Conservation (phyloP, 2,888 invertebrate genomes). For the Cephus runcator region DNA sequence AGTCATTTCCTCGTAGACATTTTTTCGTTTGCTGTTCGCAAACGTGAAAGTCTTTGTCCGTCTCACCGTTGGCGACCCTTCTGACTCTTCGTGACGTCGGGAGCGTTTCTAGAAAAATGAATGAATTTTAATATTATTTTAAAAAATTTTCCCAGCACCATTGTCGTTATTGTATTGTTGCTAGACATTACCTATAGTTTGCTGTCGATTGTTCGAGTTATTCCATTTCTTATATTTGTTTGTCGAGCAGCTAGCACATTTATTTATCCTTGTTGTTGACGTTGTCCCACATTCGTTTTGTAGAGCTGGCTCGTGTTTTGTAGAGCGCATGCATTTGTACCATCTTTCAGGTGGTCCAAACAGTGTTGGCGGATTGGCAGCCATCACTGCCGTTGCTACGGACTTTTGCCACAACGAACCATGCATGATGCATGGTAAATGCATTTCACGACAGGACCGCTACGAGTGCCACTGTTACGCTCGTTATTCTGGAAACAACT, state of each 20-base stretch:
- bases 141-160: background rate
- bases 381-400: slow-evolving; percentile 57
- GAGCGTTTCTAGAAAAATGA: background rate
- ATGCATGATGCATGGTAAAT: slow-evolving; percentile 85
- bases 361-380: slow-evolving; percentile 38
- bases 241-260: background rate
- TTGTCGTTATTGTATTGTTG: background rate
- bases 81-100: background rate
- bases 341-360: slow-evolving; percentile 54
- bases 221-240: background rate
- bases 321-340: slow-evolving; percentile 47
- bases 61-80: background rate
- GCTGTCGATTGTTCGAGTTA: background rate
- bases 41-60: background rate
- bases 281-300: background rate
- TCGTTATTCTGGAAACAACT: slow-evolving; percentile 87
- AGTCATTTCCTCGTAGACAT: background rate
- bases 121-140: background rate
- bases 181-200: background rate
- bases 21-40: background rate
- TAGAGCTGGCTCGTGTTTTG: slow-evolving; percentile 10
- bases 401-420: slow-evolving; percentile 84
- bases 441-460: slow-evolving; percentile 79
- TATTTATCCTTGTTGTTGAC: background rate
- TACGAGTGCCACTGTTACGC: slow-evolving; percentile 88